Base-by-base conservation (phyloP, 2,797 vertebrate species). In the Acanthornis magna region DNA sequence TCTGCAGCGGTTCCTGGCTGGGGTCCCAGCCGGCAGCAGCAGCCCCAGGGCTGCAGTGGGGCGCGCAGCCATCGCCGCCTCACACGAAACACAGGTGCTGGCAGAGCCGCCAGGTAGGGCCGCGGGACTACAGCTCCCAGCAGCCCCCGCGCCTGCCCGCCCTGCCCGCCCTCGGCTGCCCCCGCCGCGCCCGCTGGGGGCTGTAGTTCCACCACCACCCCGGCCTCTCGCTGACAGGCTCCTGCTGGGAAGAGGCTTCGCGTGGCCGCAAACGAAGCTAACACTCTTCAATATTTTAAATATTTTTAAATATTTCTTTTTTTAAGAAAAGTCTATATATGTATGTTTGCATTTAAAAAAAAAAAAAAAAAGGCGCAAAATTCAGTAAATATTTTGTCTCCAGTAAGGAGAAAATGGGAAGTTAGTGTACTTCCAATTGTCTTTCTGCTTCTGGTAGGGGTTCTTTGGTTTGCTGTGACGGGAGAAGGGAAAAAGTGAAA, bases 141-240 rank as follows among this genome's bases (percentile, higher is more conserved):
- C 48, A 77, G 30, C 0, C 78, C 16, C 4, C 8, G 55, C 10
- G 70, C 25, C 40, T 3, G 10, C 0, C 19, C 10, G 2, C 13
- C 16, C 16, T 0, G 3, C 4, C 5, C 1, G 2, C 10, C 7
- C 0, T 1, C 4, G 0, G 25, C 34, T 29, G 63, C 16, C 3
- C 2, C 11, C 43, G 54, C 74, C 21, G 9, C 0, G 53, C 71
- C 38, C 45, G 29, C 60, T 89, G 94, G 95, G 96, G 70, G 16
- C 10, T 93, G 96, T 85, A 92, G 93, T 96, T 82, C 61, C 47
- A 21, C 16, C 42, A 2, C 18, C 13, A 2, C 13, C 1, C 10
- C 51, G 4, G 9, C 58, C 8, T n/a, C 48, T 17, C 2, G 38
- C 38, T 38, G 10, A 38, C 10, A 38, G 38, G 27, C 21, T 17